These are phyloP conservation scores for Cotesia glomerata DNA, from an alignment of 1,140 invertebrate genomes.

Conservation along the genomic window DNA sequence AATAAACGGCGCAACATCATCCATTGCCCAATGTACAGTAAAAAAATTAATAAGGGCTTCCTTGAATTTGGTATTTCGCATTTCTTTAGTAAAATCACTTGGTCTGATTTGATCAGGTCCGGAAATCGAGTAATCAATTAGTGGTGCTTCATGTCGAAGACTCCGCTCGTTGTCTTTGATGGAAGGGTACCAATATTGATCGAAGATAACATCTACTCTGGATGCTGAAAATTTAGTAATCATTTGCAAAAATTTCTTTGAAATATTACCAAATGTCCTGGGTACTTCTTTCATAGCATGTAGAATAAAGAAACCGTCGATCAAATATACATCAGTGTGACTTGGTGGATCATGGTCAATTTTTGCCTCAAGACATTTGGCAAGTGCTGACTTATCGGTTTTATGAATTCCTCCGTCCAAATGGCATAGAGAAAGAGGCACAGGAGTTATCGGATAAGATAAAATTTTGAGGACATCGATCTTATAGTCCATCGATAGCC, in stretches of 20 bases:
- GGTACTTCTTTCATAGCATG: slow-evolving; percentile 14
- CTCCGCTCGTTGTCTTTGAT: slow-evolving; percentile 30
- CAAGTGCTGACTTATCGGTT: slow-evolving; percentile 22
- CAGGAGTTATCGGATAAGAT: too few relatives aligned
- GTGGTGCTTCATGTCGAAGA: slow-evolving; percentile 36
- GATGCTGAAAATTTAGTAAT: background rate
- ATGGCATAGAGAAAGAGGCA: background rate
- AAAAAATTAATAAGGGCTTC: slow-evolving; percentile 42
- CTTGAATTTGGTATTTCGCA: background rate
- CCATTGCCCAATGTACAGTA: slow-evolving; percentile 38
- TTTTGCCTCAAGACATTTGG: slow-evolving; percentile 17
- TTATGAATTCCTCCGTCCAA: slow-evolving; percentile 21
- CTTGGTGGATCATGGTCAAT: slow-evolving; percentile 29
- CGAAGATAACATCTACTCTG: background rate
- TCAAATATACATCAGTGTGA: slow-evolving; percentile 30
- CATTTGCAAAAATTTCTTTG: slow-evolving; percentile 5
- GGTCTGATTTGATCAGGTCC: slow-evolving; percentile 32
- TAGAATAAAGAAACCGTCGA: slow-evolving; percentile 36
- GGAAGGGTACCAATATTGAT: slow-evolving; percentile 11
- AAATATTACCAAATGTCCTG: slow-evolving; percentile 12
- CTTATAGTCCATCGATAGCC: too few relatives aligned
- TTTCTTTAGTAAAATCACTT: slow-evolving; percentile 41
- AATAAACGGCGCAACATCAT: slow-evolving; percentile 36
- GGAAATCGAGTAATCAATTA: slow-evolving; percentile 34
- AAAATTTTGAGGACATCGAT: too few relatives aligned